Percentiles rank a stretch among this genome's conserved stretches.
Evolutionary conservation across 2,888 invertebrate species (phyloP).

Genomic region (Lasiommata megera): DNA sequence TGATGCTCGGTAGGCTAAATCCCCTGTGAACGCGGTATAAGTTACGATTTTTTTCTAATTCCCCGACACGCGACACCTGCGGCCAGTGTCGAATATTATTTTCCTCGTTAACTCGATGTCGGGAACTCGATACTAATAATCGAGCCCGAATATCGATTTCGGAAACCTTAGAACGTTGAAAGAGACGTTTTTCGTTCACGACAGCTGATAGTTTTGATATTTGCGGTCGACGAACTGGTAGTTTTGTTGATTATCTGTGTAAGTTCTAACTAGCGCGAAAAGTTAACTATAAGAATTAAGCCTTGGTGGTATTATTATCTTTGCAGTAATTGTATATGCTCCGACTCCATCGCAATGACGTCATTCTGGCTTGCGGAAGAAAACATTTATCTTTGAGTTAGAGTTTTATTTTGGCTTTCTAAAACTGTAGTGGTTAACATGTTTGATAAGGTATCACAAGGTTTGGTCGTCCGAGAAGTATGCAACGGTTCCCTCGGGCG

Average conservation of each 20-base stretch:
- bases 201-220: conserved; percentile 24
- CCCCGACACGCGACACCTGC: conserved; percentile 62
- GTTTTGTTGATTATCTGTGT: neutral
- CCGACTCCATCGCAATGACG: too few species aligned
- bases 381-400: too few species aligned
- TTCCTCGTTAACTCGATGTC: conserved; percentile 61
- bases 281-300: too few species aligned
- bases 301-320: too few species aligned
- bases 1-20: neutral
- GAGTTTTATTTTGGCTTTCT: too few species aligned
- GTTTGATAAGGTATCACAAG: too few species aligned
- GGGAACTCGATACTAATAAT: conserved; percentile 67
- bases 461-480: too few species aligned
- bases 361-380: too few species aligned
- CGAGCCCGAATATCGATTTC: conserved; percentile 62
- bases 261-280: too few species aligned
- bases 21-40: conserved; percentile 20
- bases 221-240: conserved; percentile 9
- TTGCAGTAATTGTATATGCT: too few species aligned
- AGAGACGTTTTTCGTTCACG: conserved; percentile 40
- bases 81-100: conserved; percentile 71
- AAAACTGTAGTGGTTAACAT: too few species aligned
- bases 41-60: conserved; percentile 41
- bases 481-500: too few species aligned
- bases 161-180: conserved; percentile 63